Conservation (phyloP, 1,140 invertebrate species). For the Dreissena polymorpha region DNA sequence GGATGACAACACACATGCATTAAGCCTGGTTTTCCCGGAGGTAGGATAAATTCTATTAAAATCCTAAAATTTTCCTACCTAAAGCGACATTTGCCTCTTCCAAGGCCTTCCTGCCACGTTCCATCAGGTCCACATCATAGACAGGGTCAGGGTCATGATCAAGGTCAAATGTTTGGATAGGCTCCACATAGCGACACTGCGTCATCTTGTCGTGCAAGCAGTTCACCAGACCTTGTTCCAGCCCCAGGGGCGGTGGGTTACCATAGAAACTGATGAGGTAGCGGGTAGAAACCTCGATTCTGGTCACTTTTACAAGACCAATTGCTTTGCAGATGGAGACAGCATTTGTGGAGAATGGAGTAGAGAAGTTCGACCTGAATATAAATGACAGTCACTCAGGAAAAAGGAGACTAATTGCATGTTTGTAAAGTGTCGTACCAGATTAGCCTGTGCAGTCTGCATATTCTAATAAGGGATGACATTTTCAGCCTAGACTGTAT, state of each 20-base stretch:
- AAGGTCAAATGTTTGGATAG: conserved; percentile 85
- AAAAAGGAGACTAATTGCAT: not conserved
- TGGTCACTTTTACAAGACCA: conserved; percentile 85
- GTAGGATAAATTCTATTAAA: too few relatives aligned
- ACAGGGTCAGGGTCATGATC: conserved; percentile 86
- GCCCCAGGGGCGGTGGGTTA: conserved; percentile 40
- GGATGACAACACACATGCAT: too few relatives aligned
- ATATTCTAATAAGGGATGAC: not conserved
- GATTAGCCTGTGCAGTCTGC: not conserved
- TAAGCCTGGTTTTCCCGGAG: too few relatives aligned
- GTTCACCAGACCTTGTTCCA: conserved; percentile 72
- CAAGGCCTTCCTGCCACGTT: conserved; percentile 88
- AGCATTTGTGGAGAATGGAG: conserved; percentile 96
- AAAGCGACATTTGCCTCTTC: conserved; percentile 91
- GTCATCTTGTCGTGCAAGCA: conserved; percentile 91
- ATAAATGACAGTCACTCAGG: not conserved
- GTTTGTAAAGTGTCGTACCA: too few relatives aligned
- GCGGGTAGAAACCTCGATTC: conserved; percentile 90
- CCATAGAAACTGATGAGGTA: conserved; percentile 85
- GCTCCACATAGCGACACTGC: conserved; percentile 88
- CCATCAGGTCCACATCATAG: conserved; percentile 91
- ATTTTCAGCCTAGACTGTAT: not conserved
- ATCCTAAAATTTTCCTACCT: conserved; percentile 80
- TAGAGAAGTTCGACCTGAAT: conserved; percentile 94
- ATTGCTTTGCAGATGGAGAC: conserved; percentile 95